phyloP scores from a whole-genome alignment of 2,888 invertebrate genomes.

The Himalopsyche anomala region DNA sequence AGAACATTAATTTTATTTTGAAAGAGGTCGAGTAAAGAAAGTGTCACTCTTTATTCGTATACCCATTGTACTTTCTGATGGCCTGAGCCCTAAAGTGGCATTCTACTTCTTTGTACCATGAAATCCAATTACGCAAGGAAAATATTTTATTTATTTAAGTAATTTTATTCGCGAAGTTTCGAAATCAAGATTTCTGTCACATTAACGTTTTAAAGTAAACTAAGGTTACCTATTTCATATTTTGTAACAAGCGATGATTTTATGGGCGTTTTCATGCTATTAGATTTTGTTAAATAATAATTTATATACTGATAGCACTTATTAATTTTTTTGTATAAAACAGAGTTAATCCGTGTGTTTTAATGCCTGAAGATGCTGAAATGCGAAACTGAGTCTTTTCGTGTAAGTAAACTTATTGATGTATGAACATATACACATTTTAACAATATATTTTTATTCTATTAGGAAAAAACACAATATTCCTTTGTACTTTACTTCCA shows the following conservation, averaged over 20 bases:
- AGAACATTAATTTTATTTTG: constrained; percentile 62
- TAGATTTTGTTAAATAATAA: too few relatives aligned
- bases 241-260: neutral
- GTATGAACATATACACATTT: too few relatives aligned
- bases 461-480: too few relatives aligned
- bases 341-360: too few relatives aligned
- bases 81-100: constrained; percentile 42
- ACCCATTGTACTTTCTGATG: constrained; percentile 42
- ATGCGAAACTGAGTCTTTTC: too few relatives aligned
- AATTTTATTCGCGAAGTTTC: constrained; percentile 1
- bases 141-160: constrained; percentile 38
- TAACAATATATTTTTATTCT: too few relatives aligned
- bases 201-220: neutral
- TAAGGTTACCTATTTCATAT: neutral
- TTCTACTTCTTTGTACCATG: constrained; percentile 51
- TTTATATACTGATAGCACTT: too few relatives aligned
- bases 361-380: too few relatives aligned
- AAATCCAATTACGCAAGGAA: constrained; percentile 58
- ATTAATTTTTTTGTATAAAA: too few relatives aligned
- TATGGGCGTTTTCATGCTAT: too few relatives aligned
- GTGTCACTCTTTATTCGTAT: constrained; percentile 56
- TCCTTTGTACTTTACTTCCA: too few relatives aligned
- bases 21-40: constrained; percentile 51
- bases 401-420: too few relatives aligned
- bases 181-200: neutral